Base-by-base conservation (phyloP, 2,113 vertebrate genomes). In the Crotophaga sulcirostris region DNA sequence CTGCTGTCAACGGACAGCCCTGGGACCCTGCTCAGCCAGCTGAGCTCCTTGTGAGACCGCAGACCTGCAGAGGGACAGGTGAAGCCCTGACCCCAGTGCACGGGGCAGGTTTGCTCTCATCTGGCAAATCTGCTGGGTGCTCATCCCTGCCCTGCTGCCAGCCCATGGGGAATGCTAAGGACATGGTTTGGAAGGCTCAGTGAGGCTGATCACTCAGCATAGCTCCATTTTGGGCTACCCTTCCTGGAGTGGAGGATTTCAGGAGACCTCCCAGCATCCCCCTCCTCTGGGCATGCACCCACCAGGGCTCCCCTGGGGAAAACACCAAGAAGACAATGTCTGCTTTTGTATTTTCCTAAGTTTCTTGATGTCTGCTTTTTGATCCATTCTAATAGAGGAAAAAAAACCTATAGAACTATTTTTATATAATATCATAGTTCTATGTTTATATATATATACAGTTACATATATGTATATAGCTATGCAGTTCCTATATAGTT, bases 261-360 rank as follows among this genome's bases (percentile, higher is more conserved):
- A 42, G 63, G 33, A 82, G 62, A 34, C 42, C 24, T 59, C 25
- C 14, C 2, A 4, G 51, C n/a, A 45, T 31, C 21, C 1, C 16
- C 2, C 14, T 66, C 23, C 0, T 0, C n/a, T 0, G 1, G 59
- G 25, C 73, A 58, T 1, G 1, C 49, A 81, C 20, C 11, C 26
- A 34, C 29, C 1, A 1, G 34, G 33, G 9, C 4, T 74, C 10
- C 29, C 26, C 38, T 54, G 20, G 4, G 54, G 26, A 78, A 77
- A 94, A 38, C 29, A 75, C 2, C 3, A 26, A 16, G 3, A 16
- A 34, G 14, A 15, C 73, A 42, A 13, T 8, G 23, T 20, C 63
- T 92, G 55, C 63, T 79, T 75, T 62, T 64, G 5, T 44, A 76
- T 79, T 84, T 84, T 49, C 26, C 21, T 36, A 17, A 47, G 72